Conservation (phyloP, 2,113 vertebrate genomes). For the Guaruba guarouba region DNA sequence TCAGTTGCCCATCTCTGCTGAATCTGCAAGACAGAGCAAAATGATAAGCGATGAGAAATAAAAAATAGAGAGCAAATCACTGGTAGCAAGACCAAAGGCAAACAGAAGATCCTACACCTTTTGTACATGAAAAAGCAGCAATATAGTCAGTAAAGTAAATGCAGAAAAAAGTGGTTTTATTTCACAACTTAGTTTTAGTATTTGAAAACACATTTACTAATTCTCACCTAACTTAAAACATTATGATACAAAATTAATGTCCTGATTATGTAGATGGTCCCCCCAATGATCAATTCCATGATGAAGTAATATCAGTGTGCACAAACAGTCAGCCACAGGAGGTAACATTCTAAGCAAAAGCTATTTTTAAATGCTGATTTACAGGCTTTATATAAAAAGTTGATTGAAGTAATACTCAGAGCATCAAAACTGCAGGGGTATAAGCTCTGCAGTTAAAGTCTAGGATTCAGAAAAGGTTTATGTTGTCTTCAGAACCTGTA, state of each 20-base stretch:
- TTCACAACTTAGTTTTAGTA: neutral
- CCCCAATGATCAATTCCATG: neutral
- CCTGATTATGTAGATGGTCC: neutral
- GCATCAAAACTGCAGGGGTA: neutral
- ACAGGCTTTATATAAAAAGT: neutral
- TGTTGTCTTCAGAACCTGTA: neutral
- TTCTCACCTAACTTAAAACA: neutral
- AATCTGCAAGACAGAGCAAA: neutral
- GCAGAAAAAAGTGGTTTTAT: neutral
- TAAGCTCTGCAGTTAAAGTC: neutral
- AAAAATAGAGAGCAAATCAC: neutral
- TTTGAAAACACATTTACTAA: neutral
- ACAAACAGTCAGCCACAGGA: fast-evolving
- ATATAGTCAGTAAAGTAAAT: neutral
- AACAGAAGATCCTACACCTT: neutral
- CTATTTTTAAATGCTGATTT: neutral
- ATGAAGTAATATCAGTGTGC: neutral
- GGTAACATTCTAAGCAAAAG: neutral
- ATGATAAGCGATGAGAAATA: neutral
- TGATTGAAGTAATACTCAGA: neutral
- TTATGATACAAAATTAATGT: neutral
- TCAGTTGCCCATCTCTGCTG: neutral
- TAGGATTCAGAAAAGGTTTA: neutral
- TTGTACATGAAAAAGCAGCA: neutral
- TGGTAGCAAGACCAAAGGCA: neutral